A percentile compares a stretch with the other conserved stretches of the same genome.
Conservation (phyloP, 2,797 vertebrate species). For the Melanotaenia parkinsoni region DNA sequence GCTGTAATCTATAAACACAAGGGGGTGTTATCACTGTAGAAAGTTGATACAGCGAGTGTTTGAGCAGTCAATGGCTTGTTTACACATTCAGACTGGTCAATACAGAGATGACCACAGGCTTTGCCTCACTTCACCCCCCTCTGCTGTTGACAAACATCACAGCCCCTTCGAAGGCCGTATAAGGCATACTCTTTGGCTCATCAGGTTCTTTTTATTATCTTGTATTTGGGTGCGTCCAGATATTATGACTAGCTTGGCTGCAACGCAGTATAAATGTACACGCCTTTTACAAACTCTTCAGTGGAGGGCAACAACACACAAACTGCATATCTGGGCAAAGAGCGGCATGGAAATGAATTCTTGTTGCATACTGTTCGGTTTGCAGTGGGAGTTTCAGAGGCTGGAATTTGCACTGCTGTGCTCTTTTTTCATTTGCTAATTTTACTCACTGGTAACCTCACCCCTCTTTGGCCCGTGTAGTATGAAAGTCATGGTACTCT, state of each 20-base stretch:
- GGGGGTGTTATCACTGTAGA: background rate
- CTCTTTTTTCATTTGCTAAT: conserved; percentile 67
- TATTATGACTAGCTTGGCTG: background rate
- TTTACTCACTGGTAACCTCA: conserved; percentile 69
- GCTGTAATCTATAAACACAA: background rate
- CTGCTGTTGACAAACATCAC: conserved; percentile 42
- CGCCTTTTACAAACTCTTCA: background rate
- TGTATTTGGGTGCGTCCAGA: background rate
- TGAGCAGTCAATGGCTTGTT: background rate
- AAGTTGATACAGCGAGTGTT: background rate
- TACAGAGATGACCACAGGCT: background rate
- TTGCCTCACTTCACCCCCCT: conserved; percentile 8
- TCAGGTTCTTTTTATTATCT: conserved; percentile 17
- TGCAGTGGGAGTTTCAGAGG: conserved; percentile 19
- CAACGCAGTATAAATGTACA: background rate
- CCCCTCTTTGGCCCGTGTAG: conserved; percentile 32
- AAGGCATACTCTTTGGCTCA: background rate
- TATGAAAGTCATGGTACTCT: conserved; percentile 41
- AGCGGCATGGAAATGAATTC: conserved; percentile 10
- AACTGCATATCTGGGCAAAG: background rate
- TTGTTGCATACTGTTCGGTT: conserved; percentile 43
- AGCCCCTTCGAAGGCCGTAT: background rate
- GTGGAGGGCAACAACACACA: background rate
- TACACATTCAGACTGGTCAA: background rate
- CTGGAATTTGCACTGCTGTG: conserved; percentile 36